Conservation (phyloP, 2,888 invertebrate species). For the Tolmerus cingulatus region DNA sequence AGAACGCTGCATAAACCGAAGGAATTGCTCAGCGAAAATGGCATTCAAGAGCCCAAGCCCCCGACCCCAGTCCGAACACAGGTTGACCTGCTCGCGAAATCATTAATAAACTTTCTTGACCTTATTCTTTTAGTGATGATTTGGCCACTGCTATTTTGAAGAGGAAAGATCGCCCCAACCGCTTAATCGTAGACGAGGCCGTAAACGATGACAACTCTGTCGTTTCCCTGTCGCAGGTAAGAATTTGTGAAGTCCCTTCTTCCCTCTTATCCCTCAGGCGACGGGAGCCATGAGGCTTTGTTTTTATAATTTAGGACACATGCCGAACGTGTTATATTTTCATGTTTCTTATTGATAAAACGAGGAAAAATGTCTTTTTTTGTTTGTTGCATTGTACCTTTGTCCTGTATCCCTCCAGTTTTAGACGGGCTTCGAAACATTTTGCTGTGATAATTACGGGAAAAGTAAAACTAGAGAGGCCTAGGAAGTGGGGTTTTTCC, state of each 20-base stretch:
- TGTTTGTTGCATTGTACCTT: too few species aligned
- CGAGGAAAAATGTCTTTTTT: not conserved
- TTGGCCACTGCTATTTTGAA: conserved; percentile 98
- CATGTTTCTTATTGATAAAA: not conserved
- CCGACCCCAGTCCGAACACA: conserved; percentile 9
- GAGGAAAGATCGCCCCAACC: conserved; percentile 97
- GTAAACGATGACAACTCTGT: conserved; percentile 99
- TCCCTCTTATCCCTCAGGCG: not conserved
- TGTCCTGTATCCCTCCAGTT: too few species aligned
- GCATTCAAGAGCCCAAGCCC: conserved; percentile 36
- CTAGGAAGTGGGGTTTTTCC: too few species aligned
- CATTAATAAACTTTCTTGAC: not conserved
- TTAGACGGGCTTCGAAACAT: too few species aligned
- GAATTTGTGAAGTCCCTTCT: not conserved
- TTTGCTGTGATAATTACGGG: too few species aligned
- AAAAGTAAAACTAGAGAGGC: too few species aligned
- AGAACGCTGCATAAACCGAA: not conserved
- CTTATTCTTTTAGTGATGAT: conserved; percentile 73
- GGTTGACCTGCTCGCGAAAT: not conserved
- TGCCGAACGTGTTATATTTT: not conserved
- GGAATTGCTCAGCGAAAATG: conserved; percentile 40
- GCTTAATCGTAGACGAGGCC: conserved; percentile 97
- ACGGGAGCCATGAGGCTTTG: not conserved
- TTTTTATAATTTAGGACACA: not conserved
- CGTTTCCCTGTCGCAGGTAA: conserved; percentile 92